Base-by-base conservation (phyloP, 2,888 invertebrate species). In the Abrostola tripartita region DNA sequence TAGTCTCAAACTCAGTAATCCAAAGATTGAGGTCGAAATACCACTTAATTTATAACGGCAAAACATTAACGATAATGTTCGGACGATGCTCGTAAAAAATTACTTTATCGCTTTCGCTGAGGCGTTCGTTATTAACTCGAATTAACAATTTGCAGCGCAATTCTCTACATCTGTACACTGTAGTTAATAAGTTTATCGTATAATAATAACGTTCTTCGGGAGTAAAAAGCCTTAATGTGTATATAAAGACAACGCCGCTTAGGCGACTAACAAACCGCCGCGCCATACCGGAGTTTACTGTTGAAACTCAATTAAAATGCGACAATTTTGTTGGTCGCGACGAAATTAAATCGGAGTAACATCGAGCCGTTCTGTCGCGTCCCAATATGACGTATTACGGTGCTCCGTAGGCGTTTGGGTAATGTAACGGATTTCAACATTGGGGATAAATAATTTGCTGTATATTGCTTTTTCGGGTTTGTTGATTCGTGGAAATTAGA, bases 261-360 rank as follows among this genome's bases (percentile, higher is more conserved):
- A 86, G 87, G 84, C 78, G 83, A 78, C 88, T 87, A 88, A 90
- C 90, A 90, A 89, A 90, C 92, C 90, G 85, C 85, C 81, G 76
- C 71, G 75, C 79, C 82, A 58, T 63, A 55, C 76, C 12, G 78
- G 73, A 88, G 82, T 91, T 90, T 89, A 91, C 85, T 85, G 85
- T 82, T 84, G 78, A 75, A 88, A 90, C 89, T 90, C 90, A 89
- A 93, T 93, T 94, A 92, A 92, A 92, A 89, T 88, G 85, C 85
- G 81, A 85, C 88, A 87, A 89, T 92, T 92, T 90, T 84, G 86
- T 82, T 84, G 85, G 84, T 83, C 77, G 83, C 79, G 88, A 88
- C 88, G 86, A 86, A 92, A 90, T 92, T 92, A 90, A 94, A 93
- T 90, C 92, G 89, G 88, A 88, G 88, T 88, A 84, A 88, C 82